Conservation (phyloP, 1,140 invertebrate genomes). For the Cydia pomonella region DNA sequence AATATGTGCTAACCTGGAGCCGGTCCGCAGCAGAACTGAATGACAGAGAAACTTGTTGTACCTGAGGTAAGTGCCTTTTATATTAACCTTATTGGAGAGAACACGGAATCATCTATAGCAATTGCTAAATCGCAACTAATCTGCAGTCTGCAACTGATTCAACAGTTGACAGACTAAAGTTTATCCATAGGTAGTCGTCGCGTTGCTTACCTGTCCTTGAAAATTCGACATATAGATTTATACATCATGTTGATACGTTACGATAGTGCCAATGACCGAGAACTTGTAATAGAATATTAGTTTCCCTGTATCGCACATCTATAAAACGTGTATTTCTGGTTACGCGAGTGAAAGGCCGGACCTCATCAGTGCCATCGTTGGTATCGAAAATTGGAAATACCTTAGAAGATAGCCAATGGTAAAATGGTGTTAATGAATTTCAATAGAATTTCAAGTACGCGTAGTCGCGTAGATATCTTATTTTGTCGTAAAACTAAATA, state of each 20-base stretch:
- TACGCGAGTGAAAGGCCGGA: not conserved
- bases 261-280: slow-evolving; percentile 8
- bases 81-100: slow-evolving; percentile 7
- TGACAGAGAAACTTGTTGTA: slow-evolving; percentile 29
- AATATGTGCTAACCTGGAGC: slow-evolving; percentile 24
- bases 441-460: not conserved
- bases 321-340: slow-evolving; percentile 5
- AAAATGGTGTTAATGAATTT: not conserved
- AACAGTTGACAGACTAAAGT: not conserved
- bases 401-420: not conserved
- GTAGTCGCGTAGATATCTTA: too few species aligned
- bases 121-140: not conserved
- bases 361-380: slow-evolving; percentile 6
- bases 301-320: slow-evolving; percentile 10
- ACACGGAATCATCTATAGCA: not conserved
- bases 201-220: not conserved
- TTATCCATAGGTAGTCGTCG: not conserved
- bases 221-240: not conserved
- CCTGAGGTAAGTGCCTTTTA: slow-evolving; percentile 24
- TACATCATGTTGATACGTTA: too few species aligned
- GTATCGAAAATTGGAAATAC: slow-evolving; percentile 7
- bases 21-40: slow-evolving; percentile 18
- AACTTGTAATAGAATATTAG: slow-evolving; percentile 6
- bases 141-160: not conserved
- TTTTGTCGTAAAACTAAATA: too few species aligned